Conservation (phyloP, 2,888 invertebrate species). For the Tetranychus piercei region DNA sequence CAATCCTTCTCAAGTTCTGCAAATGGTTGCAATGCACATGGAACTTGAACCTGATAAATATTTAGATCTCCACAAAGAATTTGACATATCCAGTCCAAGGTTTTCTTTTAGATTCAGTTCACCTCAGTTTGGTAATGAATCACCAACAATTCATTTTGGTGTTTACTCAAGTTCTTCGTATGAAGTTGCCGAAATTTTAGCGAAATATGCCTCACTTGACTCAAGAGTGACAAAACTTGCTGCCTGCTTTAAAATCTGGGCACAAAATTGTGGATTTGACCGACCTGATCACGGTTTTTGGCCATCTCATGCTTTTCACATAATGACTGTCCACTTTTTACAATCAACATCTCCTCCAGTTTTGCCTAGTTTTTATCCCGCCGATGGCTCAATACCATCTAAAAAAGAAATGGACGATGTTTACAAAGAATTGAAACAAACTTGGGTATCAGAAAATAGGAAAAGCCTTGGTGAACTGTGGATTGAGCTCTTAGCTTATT, state of each 20-base stretch:
- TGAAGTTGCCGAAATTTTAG: conserved; percentile 21
- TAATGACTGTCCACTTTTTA: conserved; percentile 42
- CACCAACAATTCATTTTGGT: background rate
- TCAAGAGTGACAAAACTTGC: conserved; percentile 31
- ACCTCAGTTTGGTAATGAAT: background rate
- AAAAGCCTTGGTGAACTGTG: conserved; percentile 32
- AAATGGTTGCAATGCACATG: background rate
- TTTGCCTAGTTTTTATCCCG: conserved; percentile 40
- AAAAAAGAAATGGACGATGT: conserved; percentile 16
- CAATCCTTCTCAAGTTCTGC: conserved; percentile 27
- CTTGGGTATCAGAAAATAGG: conserved; percentile 30
- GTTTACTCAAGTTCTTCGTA: conserved; percentile 6
- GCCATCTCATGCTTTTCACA: conserved; percentile 42
- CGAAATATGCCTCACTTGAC: conserved; percentile 30
- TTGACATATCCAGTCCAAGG: background rate
- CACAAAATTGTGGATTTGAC: conserved; percentile 26
- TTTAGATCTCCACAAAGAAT: background rate
- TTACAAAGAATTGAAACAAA: conserved; percentile 13
- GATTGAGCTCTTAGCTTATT: conserved; percentile 33
- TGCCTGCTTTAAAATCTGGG: conserved; percentile 33
- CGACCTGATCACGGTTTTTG: conserved; percentile 29
- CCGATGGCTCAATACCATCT: background rate
- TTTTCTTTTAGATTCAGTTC: background rate
- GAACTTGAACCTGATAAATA: too few relatives aligned
- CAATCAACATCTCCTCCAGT: conserved; percentile 41